Evolutionary conservation across 2,113 vertebrate genomes (phyloP), one percentile per base, ranked within the genome.

Genomic region (Bathybates hornii): DNA sequence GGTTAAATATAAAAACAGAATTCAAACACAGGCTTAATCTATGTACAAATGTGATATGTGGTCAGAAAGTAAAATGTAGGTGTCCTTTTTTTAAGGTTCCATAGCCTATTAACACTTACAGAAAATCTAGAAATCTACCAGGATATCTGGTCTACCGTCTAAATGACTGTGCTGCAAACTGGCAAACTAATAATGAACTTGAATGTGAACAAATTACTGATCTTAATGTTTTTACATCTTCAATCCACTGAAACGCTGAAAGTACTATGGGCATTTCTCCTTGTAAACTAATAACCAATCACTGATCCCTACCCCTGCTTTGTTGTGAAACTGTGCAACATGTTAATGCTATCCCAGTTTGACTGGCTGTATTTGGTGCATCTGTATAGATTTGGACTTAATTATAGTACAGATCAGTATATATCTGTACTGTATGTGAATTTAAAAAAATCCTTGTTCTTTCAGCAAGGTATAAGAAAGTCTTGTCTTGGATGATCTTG

Each of bases 371-470:
- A 53, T 53, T 53, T 53, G 52, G 9, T 53, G 52, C n/a, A 53
- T 21, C n/a, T 54, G 53, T 54, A 54, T 54, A 54, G n/a, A 54
- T 54, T 24, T 24, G n/a, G 1, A 24, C 53, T 54, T 54, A 54
- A 54, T 54, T 54, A 54, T 54, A 54, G 53, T 54, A 54, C 53
- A 24, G 53, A 54, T 24, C 53, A 12, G 53, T 54, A 54, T 54
- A 54, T 54, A 54, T 54, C 53, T 54, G 53, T 54, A 54, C 53
- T 24, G 53, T 54, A 54, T 24, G 53, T 12, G 53, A 54, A 54
- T 54, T 54, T 21, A 0, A 54, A 54, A 54, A 12, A 54, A 54
- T 54, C n/a, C n/a, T 24, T 54, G 53, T 54, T 54, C 1, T 0
- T 54, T 21, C 53, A 24, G 53, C 53, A 24, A 54, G 53, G n/a